Conservation (phyloP, 2,797 vertebrate species). For the Avahi laniger region DNA sequence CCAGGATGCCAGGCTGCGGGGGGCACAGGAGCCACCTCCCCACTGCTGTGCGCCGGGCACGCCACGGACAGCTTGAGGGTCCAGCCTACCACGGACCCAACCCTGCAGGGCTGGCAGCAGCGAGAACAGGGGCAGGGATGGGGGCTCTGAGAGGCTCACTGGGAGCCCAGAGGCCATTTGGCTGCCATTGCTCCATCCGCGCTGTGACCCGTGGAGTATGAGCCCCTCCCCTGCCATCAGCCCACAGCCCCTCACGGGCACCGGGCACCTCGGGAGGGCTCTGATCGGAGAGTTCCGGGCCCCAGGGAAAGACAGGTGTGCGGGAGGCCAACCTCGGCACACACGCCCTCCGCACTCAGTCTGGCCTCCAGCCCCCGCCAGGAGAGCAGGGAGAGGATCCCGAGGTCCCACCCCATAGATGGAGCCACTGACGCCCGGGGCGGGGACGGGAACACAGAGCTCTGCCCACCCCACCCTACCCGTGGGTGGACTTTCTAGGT, state of each 20-base stretch:
- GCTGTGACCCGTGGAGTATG: not conserved
- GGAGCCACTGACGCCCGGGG: accelerated
- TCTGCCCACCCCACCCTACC: not conserved
- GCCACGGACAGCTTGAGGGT: no score
- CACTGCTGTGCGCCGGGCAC: not conserved
- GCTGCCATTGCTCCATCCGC: accelerated
- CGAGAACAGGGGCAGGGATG: no score
- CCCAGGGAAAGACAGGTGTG: not conserved
- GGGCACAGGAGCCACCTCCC: no score
- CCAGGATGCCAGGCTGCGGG: not conserved
- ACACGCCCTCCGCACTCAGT: not conserved
- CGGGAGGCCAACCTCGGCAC: not conserved
- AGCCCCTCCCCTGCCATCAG: not conserved
- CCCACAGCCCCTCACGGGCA: not conserved
- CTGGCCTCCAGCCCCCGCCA: not conserved
- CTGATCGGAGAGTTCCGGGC: not conserved
- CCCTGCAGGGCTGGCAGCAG: not conserved
- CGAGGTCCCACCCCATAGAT: accelerated
- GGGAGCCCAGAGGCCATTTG: not conserved
- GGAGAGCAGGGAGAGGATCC: not conserved
- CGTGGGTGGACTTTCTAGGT: not conserved
- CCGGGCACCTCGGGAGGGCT: not conserved
- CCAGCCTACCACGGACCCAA: not conserved
- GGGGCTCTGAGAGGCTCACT: accelerated
- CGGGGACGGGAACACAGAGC: not conserved